Percentiles rank a stretch among this genome's conserved stretches.
Conservation (phyloP, 2,888 invertebrate genomes). For the Syritta pipiens region DNA sequence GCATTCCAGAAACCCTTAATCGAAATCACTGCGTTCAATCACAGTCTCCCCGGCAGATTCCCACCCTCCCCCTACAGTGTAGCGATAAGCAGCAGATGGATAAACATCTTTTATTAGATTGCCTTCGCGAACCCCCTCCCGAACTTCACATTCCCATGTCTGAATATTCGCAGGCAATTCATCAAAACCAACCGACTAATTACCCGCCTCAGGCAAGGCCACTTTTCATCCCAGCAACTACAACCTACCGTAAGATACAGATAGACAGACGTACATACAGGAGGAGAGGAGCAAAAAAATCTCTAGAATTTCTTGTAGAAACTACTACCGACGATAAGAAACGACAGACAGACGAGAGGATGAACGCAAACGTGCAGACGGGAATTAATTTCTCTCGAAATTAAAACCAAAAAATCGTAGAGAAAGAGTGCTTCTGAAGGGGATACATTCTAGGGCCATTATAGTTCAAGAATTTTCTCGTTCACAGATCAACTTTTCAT, state of each 20-base stretch:
- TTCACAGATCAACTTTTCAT: constrained; percentile 56
- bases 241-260: neutral
- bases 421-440: too few relatives aligned
- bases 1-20: neutral
- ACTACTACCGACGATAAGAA: neutral
- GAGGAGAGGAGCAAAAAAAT: too few relatives aligned
- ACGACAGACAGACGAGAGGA: neutral
- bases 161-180: constrained; percentile 13
- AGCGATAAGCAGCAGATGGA: constrained; percentile 10
- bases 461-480: constrained; percentile 26
- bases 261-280: neutral
- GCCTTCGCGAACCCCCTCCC: neutral
- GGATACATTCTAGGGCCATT: constrained; percentile 1
- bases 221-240: neutral
- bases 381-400: constrained; percentile 48
- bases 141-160: neutral
- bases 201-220: constrained; percentile 1
- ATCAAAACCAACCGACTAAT: constrained; percentile 43
- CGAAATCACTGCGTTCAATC: constrained; percentile 15
- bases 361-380: neutral
- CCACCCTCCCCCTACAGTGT: neutral
- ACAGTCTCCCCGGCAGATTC: neutral
- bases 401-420: constrained; percentile 34
- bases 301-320: too few relatives aligned
- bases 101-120: constrained; percentile 24